A percentile compares a stretch with the other conserved stretches of the same genome.
Conservation (phyloP, 64 coral and sea anemone genomes). For the Astreopora myriophthalma region DNA sequence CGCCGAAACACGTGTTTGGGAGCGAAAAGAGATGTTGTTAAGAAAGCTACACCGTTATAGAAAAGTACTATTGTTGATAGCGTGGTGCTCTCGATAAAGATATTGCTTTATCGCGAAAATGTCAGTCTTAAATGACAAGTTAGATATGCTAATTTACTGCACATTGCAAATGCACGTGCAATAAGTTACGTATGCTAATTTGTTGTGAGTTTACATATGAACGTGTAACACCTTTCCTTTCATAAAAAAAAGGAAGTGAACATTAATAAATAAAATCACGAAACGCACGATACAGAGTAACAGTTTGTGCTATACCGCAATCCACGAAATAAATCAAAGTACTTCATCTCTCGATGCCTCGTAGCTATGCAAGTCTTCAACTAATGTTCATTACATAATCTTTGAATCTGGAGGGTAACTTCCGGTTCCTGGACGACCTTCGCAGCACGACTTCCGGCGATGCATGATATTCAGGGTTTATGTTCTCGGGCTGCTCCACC, state of each 20-base stretch:
- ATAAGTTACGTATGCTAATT: slow-evolving; percentile 5
- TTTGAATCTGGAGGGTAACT: background rate
- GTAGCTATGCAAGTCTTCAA: background rate
- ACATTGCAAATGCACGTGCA: slow-evolving; percentile 30
- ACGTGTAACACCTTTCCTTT: too few species aligned
- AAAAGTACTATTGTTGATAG: too few species aligned
- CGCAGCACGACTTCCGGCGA: slow-evolving; percentile 10
- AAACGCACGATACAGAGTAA: too few species aligned
- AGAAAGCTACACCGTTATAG: too few species aligned
- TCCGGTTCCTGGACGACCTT: background rate
- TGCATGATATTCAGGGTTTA: slow-evolving; percentile 18
- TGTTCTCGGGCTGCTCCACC: slow-evolving; percentile 7
- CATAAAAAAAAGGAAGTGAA: too few species aligned
- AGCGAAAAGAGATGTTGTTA: too few species aligned
- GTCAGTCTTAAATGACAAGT: background rate
- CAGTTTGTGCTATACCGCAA: background rate
- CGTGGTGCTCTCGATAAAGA: too few species aligned
- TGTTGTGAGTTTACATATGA: background rate
- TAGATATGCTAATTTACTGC: slow-evolving; percentile 32
- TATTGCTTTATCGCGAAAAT: too few species aligned
- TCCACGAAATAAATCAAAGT: background rate
- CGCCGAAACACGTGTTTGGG: too few species aligned
- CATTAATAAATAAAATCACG: too few species aligned
- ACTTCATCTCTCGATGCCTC: background rate
- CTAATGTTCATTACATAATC: background rate